Conservation (phyloP, 1,140 invertebrate species). For the Ylistrum balloti region DNA sequence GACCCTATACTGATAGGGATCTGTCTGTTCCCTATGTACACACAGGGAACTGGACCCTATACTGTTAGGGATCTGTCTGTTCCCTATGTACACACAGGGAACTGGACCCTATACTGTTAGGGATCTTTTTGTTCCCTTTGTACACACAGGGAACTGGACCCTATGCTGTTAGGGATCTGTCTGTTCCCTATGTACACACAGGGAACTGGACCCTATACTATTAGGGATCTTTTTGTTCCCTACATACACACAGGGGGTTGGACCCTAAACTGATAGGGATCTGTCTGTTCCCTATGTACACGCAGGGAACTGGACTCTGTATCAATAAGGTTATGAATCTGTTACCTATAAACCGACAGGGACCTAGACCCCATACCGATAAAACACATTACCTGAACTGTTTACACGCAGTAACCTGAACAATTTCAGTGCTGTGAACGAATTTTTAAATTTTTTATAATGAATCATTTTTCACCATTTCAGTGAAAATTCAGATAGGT, state of each 20-base stretch:
- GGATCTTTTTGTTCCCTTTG: not conserved
- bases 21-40: not conserved
- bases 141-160: not conserved
- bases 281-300: not conserved
- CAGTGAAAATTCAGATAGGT: not conserved
- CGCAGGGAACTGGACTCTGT: no score
- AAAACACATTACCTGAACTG: not conserved
- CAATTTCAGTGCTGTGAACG: no score
- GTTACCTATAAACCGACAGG: no score
- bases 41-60: not conserved
- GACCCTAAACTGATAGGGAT: not conserved
- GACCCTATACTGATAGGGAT: not conserved
- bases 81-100: not conserved
- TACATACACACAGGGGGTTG: no score
- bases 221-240: no score
- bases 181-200: not conserved
- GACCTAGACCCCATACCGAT: not conserved
- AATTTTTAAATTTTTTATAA: no score
- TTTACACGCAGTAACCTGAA: not conserved
- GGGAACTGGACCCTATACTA: no score
- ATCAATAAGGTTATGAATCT: no score
- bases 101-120: not conserved
- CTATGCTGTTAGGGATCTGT: no score
- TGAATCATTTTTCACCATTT: no score
- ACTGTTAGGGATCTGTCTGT: not conserved